Percentiles rank a stretch among this genome's conserved stretches.
Conservation (phyloP, 2,797 vertebrate species). For the Perdix hodgsoniae region DNA sequence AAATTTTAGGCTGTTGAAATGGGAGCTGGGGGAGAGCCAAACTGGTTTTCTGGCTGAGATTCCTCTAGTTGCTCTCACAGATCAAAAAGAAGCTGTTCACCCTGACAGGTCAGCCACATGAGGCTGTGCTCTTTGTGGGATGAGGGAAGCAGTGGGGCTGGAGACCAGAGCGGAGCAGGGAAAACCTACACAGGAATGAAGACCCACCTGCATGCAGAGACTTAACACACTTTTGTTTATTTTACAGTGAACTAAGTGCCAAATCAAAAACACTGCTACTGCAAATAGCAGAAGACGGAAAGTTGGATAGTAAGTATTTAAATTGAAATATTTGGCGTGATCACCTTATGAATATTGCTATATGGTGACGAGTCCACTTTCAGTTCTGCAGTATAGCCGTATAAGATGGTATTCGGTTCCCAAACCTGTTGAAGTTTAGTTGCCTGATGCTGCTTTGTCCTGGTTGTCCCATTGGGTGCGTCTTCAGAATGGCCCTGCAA, state of each 20-base stretch:
- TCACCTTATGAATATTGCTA: neutral
- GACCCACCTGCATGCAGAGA: neutral
- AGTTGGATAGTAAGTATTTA: slow-evolving; percentile 83
- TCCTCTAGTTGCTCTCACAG: neutral
- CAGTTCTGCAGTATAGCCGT: neutral
- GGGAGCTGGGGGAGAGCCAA: neutral
- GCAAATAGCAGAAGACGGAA: slow-evolving; percentile 84
- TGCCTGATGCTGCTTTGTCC: neutral
- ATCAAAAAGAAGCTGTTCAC: neutral
- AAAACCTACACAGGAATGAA: neutral
- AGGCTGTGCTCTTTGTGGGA: neutral
- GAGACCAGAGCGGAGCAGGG: neutral
- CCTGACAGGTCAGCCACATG: accelerated
- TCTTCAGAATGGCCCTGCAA: neutral
- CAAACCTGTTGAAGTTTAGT: neutral
- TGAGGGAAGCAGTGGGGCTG: neutral
- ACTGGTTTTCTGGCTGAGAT: neutral
- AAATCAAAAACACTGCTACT: slow-evolving; percentile 91
- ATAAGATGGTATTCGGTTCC: neutral
- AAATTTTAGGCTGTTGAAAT: neutral
- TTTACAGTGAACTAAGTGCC: slow-evolving; percentile 91
- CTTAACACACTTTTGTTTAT: slow-evolving; percentile 9
- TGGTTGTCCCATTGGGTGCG: neutral
- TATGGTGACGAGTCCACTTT: neutral
- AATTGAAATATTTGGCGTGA: neutral